Evolutionary conservation across 1,140 invertebrate genomes (phyloP), one percentile per base, ranked within the genome.

Genomic region (Onthophagus taurus): DNA sequence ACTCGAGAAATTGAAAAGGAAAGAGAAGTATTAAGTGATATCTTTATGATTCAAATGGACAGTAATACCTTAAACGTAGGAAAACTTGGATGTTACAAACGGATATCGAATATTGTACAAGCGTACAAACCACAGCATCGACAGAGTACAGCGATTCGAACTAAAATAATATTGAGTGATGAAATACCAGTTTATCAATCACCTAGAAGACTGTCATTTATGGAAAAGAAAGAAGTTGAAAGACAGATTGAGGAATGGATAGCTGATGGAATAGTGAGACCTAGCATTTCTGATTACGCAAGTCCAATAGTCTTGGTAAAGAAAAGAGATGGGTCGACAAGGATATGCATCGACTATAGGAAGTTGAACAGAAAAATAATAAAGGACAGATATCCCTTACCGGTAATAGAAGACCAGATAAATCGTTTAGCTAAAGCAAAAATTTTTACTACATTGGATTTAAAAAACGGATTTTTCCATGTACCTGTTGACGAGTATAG

Each of bases 271-370:
- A 48, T 60, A 3, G 51, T 61, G 16, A 39, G 31, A 35, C 45
- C 45, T 20, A 57, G 53, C 34, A 35, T 34, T 8, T 56, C 57
- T 16, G 64, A 64, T 26, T 73, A 63, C 59, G 51, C 60, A 7
- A 63, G 61, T 36, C 66, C 66, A 0, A 37, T 70, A 0, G 58
- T 71, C 0, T 34, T 70, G 3, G 63, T 66, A 3, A 51, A 33
- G 11, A 76, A 75, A 45, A 70, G 70, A 51, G 65, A 71, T 50
- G 61, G 61, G 5, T 47, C 48, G 6, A n/a, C n/a, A 6, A 30
- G 70, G 13, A 60, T 72, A 8, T 75, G 71, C 54, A 49, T 72
- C 0, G 70, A 76, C 47, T 74, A 65, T 45, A 47, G 69, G 7
- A 31, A 33, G 14, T 31, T 73, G 2, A 74, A 74, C 47, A 52